Percentiles rank a stretch among this genome's conserved stretches.
Conservation (phyloP, 2,113 vertebrate genomes). For the Carassius carassius region DNA sequence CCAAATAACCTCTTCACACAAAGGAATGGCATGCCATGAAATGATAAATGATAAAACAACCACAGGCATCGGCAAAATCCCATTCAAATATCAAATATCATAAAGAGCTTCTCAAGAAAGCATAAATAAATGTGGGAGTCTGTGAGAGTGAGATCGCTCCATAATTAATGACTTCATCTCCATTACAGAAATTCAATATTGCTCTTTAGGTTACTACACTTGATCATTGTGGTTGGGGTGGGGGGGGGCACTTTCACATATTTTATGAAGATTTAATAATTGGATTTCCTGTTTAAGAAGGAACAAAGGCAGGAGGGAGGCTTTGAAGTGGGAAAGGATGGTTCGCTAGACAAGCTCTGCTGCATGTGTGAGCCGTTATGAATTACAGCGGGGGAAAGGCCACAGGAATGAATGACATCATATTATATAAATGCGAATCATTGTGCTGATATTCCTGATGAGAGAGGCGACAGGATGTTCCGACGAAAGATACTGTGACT, state of each 20-base stretch:
- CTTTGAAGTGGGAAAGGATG: constrained; percentile 56
- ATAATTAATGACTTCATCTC: constrained; percentile 44
- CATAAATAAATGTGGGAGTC: not conserved
- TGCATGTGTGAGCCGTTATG: constrained; percentile 59
- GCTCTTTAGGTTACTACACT: constrained; percentile 13
- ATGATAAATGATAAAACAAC: constrained; percentile 35
- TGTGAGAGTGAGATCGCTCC: constrained; percentile 10
- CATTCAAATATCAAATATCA: constrained; percentile 42
- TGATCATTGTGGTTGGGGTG: not conserved
- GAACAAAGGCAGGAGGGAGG: constrained; percentile 54
- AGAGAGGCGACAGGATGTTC: not conserved
- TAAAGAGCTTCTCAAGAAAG: not conserved
- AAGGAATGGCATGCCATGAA: constrained; percentile 21
- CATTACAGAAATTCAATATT: constrained; percentile 40
- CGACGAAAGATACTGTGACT: not conserved
- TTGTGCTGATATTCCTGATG: constrained; percentile 2
- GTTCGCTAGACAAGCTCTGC: constrained; percentile 8
- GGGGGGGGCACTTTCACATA: constrained; percentile 54
- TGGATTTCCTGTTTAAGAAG: constrained; percentile 62
- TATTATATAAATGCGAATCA: not conserved
- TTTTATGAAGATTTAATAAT: constrained; percentile 57
- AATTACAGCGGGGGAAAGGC: not conserved
- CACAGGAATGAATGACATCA: constrained; percentile 50
- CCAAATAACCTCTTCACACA: constrained; percentile 27
- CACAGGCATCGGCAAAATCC: constrained; percentile 37